Conservation (phyloP, 2,888 invertebrate species). For the Teinopalpus imperialis region DNA sequence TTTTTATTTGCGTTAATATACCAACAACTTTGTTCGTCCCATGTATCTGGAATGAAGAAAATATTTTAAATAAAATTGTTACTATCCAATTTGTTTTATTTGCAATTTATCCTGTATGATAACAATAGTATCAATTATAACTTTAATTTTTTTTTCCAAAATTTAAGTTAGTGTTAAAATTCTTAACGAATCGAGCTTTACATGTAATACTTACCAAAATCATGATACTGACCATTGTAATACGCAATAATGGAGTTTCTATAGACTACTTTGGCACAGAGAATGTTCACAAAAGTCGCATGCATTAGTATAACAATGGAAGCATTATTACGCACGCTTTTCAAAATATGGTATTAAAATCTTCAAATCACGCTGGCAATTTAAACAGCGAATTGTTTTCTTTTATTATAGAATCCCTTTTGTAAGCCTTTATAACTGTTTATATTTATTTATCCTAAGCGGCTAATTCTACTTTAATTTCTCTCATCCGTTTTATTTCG, state of each 20-base stretch:
- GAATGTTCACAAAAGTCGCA: constrained; percentile 3
- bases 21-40: no score
- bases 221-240: not conserved
- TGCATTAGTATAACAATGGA: constrained; percentile 24
- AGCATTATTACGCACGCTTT: constrained; percentile 11
- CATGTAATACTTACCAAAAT: no score
- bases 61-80: no score
- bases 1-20: no score
- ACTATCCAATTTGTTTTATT: no score
- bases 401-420: constrained; percentile 14
- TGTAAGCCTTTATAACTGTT: not conserved
- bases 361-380: constrained; percentile 20
- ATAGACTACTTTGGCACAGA: constrained; percentile 4
- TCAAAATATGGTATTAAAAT: constrained; percentile 26
- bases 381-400: constrained; percentile 31
- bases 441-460: constrained; percentile 3
- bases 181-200: no score
- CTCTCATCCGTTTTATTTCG: not conserved
- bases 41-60: no score
- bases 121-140: no score
- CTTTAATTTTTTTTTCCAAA: no score
- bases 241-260: constrained; percentile 7
- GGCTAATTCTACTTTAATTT: constrained; percentile 4
- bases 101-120: no score
- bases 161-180: no score